phyloP scores from a whole-genome alignment of 2,797 vertebrate genomes.

The Limosa lapponica region DNA sequence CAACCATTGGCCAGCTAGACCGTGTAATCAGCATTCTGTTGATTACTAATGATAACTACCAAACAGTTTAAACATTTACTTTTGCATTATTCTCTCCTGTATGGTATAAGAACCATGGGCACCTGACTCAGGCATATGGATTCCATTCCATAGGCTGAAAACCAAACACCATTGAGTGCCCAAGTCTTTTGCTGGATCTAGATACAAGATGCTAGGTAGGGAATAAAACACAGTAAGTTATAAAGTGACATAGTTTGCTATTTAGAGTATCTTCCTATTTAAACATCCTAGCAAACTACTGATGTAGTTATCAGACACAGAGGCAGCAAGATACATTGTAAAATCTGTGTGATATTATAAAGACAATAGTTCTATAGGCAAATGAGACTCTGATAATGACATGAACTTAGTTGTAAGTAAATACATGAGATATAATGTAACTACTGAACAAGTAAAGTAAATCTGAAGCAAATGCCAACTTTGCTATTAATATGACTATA shows the following conservation, averaged over 20 bases:
- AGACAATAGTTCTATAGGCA: neutral
- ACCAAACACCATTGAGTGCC: accelerated
- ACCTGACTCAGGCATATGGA: neutral
- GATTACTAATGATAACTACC: neutral
- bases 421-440: neutral
- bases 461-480: neutral
- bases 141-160: neutral
- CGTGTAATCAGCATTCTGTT: neutral
- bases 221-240: neutral
- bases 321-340: neutral
- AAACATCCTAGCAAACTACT: neutral
- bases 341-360: neutral
- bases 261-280: neutral
- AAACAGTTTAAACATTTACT: neutral
- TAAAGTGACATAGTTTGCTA: neutral
- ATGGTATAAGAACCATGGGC: neutral
- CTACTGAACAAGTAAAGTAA: neutral
- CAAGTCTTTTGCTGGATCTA: neutral
- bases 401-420: neutral
- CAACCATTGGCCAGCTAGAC: neutral
- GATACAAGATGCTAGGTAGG: neutral
- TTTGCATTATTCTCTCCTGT: neutral
- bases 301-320: neutral
- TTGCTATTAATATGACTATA: neutral
- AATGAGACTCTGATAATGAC: neutral